These are phyloP conservation scores for Hippocampus kuda DNA, from an alignment of 2,797 vertebrate species.

Conservation along the genomic window DNA sequence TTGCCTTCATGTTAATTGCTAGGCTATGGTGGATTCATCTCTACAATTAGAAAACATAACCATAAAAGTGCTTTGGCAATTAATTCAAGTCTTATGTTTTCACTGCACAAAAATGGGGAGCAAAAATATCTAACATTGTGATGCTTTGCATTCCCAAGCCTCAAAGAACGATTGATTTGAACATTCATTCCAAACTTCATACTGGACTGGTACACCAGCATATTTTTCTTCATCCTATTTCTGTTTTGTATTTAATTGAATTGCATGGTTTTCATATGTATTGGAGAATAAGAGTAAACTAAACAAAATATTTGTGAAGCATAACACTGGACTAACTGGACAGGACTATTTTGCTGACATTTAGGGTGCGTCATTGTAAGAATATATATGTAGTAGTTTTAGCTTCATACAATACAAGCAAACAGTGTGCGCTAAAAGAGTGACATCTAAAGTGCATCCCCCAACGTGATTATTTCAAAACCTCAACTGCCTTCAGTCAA, in stretches of 20 bases:
- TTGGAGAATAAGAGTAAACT: background rate
- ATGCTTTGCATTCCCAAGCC: background rate
- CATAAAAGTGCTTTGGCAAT: slow-evolving; percentile 65
- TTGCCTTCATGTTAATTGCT: slow-evolving; percentile 20
- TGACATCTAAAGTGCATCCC: slow-evolving; percentile 3
- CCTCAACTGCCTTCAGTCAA: background rate
- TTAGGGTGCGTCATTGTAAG: background rate
- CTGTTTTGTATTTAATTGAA: background rate
- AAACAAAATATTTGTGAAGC: background rate
- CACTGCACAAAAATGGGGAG: slow-evolving; percentile 23
- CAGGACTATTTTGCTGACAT: background rate
- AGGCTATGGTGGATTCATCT: slow-evolving; percentile 23
- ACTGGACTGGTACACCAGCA: background rate
- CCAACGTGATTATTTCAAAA: background rate
- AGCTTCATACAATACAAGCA: background rate
- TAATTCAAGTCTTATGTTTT: slow-evolving; percentile 62
- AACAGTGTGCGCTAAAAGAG: background rate
- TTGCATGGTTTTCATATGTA: background rate
- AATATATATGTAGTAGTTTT: background rate
- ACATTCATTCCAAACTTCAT: background rate
- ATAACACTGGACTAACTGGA: background rate
- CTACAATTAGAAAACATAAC: slow-evolving; percentile 27
- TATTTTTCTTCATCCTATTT: background rate
- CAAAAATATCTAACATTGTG: slow-evolving; percentile 1
- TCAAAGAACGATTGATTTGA: background rate